Evolutionary conservation across 1,140 invertebrate species (phyloP), one percentile per base, ranked within the genome.

Genomic region (Heterodera schachtii): DNA sequence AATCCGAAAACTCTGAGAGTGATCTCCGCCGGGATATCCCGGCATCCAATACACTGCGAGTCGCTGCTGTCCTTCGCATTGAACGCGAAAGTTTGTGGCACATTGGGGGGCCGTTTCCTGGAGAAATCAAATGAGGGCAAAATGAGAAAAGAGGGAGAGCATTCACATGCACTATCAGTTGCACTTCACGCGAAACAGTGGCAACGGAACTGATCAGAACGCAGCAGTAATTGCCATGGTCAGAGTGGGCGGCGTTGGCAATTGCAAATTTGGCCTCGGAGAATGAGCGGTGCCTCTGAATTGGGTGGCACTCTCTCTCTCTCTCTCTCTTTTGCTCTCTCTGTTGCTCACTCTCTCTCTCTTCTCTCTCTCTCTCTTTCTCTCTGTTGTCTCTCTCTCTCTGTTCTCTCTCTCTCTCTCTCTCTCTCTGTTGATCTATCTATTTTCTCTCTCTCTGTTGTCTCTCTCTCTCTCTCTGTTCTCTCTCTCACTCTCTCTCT

Each of bases 141-240:
- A 84, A 31, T n/a, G 78, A 3, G 16, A 49, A 84, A 64, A 3
- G 43, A 47, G 13, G 31, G 6, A 52, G 8, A 71, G 57, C 0
- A 82, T 79, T 60, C 60, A 80, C 69, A 73, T 85, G 21, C 21
- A 88, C 86, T 47, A 70, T 76, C 7, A 86, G 67, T n/a, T 67
- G 67, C n/a, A 86, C 60, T 13, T 86, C 76, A 16, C 78, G 73
- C 47, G 73, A 77, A 31, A 87, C 47, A 1, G 88, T 87, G 1
- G 81, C 88, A 2, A 88, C 80, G 16, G 86, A 78, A 82, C 88
- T 89, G 16, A 83, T 64, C 16, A 89, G 57, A 57, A 88, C 74
- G 73, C 87, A 89, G 49, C 88, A 82, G 69, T 89, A 89, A 16
- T 81, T 3, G 47, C 87, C 87, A 64, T 88, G 80, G 77, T 89